Conservation (phyloP, 2,888 invertebrate species). For the Glyphotaelius pellucidus region DNA sequence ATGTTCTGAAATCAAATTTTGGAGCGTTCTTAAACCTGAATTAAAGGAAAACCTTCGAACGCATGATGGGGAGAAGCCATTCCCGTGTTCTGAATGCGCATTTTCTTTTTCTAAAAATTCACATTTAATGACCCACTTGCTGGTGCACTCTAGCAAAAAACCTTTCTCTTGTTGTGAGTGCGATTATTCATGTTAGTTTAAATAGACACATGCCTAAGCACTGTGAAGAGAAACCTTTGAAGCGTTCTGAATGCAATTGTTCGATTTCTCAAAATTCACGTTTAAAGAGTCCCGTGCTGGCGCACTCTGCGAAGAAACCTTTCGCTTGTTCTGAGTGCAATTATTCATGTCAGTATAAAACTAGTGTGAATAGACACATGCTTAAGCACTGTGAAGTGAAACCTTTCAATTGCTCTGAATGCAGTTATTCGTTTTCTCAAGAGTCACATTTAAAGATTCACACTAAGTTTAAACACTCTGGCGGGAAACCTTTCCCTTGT, state of each 20-base stretch:
- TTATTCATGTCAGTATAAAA: neutral
- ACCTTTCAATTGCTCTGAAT: neutral
- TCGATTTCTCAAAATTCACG: neutral
- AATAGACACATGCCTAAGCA: neutral
- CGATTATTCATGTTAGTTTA: neutral
- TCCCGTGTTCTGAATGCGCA: too few relatives aligned
- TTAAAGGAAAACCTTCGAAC: too few relatives aligned
- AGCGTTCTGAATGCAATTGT: neutral
- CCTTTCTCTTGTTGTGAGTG: neutral
- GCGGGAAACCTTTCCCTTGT: too few relatives aligned
- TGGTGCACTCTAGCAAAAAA: neutral
- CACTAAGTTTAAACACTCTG: too few relatives aligned
- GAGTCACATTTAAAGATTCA: too few relatives aligned
- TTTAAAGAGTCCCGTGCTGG: neutral
- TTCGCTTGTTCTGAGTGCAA: neutral
- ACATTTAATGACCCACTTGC: neutral
- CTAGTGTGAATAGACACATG: neutral
- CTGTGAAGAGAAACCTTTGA: neutral
- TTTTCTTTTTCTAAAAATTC: slow-evolving; percentile 5
- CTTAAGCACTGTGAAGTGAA: neutral
- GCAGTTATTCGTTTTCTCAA: too few relatives aligned
- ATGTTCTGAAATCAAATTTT: too few relatives aligned
- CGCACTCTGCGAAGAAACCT: neutral
- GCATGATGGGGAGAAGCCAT: too few relatives aligned
- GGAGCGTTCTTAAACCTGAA: too few relatives aligned